Evolutionary conservation across 2,113 vertebrate genomes (phyloP).

Genomic region (Nettapus auritus): DNA sequence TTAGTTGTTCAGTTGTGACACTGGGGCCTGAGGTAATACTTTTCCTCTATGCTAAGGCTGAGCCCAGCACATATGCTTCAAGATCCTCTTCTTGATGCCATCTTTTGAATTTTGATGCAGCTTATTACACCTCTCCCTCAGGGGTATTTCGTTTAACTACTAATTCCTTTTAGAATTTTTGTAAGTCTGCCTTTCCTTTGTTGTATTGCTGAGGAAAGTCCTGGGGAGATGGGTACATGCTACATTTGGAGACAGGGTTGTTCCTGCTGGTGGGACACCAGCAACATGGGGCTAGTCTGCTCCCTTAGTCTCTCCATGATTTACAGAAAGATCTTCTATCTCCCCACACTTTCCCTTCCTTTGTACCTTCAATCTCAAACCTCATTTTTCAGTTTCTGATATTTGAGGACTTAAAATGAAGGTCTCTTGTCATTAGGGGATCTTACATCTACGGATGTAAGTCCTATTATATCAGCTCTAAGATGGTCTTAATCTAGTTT

Average conservation of each 20-base stretch:
- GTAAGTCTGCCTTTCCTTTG: background rate
- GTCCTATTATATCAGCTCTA: background rate
- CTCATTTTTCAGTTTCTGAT: background rate
- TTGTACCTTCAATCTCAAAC: background rate
- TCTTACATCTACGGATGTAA: background rate
- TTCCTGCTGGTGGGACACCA: background rate
- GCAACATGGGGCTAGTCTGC: accelerated
- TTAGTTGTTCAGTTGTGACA: background rate
- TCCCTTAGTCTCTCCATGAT: background rate
- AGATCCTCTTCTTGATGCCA: background rate
- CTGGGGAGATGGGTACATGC: background rate
- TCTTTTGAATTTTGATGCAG: background rate
- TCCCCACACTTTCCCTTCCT: background rate
- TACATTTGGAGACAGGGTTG: background rate
- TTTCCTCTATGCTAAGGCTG: background rate
- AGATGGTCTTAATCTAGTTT: constrained; percentile 10
- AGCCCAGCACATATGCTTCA: background rate
- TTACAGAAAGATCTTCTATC: background rate
- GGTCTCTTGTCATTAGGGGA: background rate
- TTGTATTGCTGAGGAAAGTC: background rate
- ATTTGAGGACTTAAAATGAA: background rate
- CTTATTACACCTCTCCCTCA: background rate
- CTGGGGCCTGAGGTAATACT: background rate
- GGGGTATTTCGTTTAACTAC: background rate
- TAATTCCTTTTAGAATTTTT: background rate